Evolutionary conservation across 2,797 vertebrate species (phyloP).

Genomic region (Dallia pectoralis): DNA sequence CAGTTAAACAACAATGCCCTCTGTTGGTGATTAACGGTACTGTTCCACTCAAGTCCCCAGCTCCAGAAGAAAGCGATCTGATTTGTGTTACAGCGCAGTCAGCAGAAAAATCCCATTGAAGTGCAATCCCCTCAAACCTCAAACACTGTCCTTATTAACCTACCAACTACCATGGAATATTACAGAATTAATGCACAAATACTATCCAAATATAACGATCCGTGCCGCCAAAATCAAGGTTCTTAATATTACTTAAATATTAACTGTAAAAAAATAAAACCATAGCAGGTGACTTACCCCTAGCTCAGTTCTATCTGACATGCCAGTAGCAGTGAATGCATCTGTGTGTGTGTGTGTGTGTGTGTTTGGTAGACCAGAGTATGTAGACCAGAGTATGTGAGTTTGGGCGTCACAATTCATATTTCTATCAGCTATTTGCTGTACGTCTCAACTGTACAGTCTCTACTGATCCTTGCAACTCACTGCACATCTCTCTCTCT

Average conservation of each 20-base stretch:
- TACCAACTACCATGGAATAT: constrained; percentile 64
- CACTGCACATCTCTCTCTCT: too few relatives aligned
- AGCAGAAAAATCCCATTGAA: constrained; percentile 76
- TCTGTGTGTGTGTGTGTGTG: constrained; percentile 1
- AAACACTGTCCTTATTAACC: constrained; percentile 73
- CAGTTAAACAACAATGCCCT: constrained; percentile 81
- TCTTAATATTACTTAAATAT: constrained; percentile 65
- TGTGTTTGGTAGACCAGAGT: not conserved
- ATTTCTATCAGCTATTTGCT: too few relatives aligned
- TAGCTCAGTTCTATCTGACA: constrained; percentile 26
- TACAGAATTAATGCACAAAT: constrained; percentile 67
- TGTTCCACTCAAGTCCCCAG: constrained; percentile 42
- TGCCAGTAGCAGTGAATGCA: constrained; percentile 49
- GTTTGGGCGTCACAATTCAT: too few relatives aligned
- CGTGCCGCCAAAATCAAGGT: constrained; percentile 55
- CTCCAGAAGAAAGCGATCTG: constrained; percentile 44
- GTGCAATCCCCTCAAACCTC: constrained; percentile 72
- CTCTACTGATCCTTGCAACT: too few relatives aligned
- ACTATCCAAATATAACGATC: constrained; percentile 64
- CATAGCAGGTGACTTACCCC: constrained; percentile 57
- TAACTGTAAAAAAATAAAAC: constrained; percentile 68
- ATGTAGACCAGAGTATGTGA: too few relatives aligned
- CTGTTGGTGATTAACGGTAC: constrained; percentile 70
- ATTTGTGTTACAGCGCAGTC: constrained; percentile 67
- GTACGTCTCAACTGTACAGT: too few relatives aligned